Conservation (phyloP, 2,888 invertebrate species). For the Limenitis camilla region DNA sequence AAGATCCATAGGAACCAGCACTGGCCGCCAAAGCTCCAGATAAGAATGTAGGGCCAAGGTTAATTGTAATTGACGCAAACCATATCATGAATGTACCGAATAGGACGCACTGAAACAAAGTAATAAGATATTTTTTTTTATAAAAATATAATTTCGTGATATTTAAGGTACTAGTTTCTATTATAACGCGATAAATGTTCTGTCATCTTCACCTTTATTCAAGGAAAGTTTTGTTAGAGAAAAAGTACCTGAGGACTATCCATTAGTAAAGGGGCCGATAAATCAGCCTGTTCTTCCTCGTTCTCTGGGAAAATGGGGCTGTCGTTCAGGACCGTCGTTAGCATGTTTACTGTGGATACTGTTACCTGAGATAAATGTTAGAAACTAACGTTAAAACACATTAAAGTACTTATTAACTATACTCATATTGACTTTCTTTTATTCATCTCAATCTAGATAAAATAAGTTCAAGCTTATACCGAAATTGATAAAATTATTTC, state of each 20-base stretch:
- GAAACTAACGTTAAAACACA: neutral
- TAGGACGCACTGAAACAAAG: conserved; percentile 83
- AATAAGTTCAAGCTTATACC: too few relatives aligned
- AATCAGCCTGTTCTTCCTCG: conserved; percentile 79
- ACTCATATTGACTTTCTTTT: too few relatives aligned
- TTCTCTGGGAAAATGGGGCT: conserved; percentile 90
- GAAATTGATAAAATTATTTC: too few relatives aligned
- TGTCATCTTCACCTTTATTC: neutral
- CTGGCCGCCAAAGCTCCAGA: conserved; percentile 88
- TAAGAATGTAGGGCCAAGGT: conserved; percentile 90
- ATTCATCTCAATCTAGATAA: too few relatives aligned
- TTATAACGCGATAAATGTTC: too few relatives aligned
- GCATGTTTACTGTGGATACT: conserved; percentile 92
- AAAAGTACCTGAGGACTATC: conserved; percentile 81
- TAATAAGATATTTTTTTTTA: neutral
- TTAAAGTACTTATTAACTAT: too few relatives aligned
- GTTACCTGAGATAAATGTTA: conserved; percentile 72
- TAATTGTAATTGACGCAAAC: conserved; percentile 93
- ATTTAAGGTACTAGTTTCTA: too few relatives aligned
- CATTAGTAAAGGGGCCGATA: conserved; percentile 83
- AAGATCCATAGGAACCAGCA: conserved; percentile 81
- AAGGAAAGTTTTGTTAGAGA: neutral
- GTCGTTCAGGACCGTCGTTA: conserved; percentile 89
- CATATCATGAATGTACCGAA: conserved; percentile 95
- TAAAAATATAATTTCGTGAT: neutral